Evolutionary conservation across 1,140 invertebrate species (phyloP), one percentile per base, ranked within the genome.

Genomic region (Drosophila chauvacae): DNA sequence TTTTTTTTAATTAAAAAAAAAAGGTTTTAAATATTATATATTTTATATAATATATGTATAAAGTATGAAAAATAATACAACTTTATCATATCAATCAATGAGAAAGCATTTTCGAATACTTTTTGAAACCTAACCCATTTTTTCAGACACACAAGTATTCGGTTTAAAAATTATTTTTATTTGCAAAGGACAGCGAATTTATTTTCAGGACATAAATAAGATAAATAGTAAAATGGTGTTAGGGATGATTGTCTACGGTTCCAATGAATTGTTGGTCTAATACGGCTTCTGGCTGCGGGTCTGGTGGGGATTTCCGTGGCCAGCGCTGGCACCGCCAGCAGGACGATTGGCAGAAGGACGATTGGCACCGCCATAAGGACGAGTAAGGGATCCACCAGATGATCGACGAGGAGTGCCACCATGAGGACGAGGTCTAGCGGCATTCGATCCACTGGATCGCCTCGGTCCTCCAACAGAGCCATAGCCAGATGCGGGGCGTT

Each of bases 211-310:
- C 10, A 10, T 28, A 14, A 11, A n/a, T 2, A n/a, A 59, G 4
- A 42, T 26, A 39, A 23, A 39, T 26, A n/a, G 4, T n/a, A 26
- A 26, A 57, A 39, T n/a, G 16, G 20, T 16, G 9, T 39, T 26
- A 33, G 4, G 14, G n/a, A 13, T 16, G 5, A 23, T 13, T 10
- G 3, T 35, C 16, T 26, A 14, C n/a, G 14, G 13, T 13, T 26
- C 2, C 20, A 51, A 3, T 13, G 14, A 14, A n/a, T 23, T n/a
- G 6, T 7, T 41, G 10, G 0, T 41, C 11, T 71, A 71, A 35
- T 69, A 35, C 0, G 65, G 65, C 20, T 69, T 68, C 47, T 69
- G 65, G 7, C 26, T 50, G 28, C 28, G 28, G 4, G 18, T 63
- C 58, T 66, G 23, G 13, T 71, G 65, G 2, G n/a, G 33, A 28